Base-by-base conservation (phyloP, 2,113 vertebrate species). In the Phaethon lepturus region DNA sequence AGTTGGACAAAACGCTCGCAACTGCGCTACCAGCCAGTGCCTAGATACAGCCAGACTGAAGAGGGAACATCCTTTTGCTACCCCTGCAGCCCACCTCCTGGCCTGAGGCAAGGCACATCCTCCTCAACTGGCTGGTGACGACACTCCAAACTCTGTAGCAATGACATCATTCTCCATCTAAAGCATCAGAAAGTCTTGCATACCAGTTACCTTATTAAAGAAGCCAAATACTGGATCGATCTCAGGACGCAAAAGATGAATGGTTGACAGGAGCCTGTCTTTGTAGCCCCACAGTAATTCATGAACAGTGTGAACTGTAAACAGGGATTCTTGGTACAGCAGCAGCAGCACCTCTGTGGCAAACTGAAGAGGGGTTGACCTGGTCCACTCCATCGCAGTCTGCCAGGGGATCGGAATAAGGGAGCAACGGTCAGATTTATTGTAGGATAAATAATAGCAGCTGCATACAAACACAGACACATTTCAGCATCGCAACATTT, bases 241-340 rank as follows among this genome's bases (percentile, higher is more conserved):
- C 0, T 95, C 79, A 0, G 97, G 97, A 2, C 31, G 28, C 1
- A 99, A 9, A 0, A 7, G 0, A 3, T 98, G 97, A 24, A 99
- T 56, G 13, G 95, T 31, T 52, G 98, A 97, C 16, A 99, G 98
- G 8, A 99, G 88, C 24, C 75, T 91, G 77, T 99, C 99, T 75
- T 97, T 98, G 93, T 99, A 99, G 44, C 99, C 99, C 99, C 99
- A 99, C 23, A 99, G 98, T 45, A 99, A 94, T 22, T 99, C 98
- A 1, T 98, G 96, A 5, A 99, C 99, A 0, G 98, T 98, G 93
- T 22, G 98, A 0, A 98, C 98, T 15, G 95, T 96, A 55, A 99
- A 99, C 50, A 99, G 76, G 3, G 97, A 98, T 55, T 98, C 98
- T 12, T 96, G 77, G 53, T 97, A 98, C 6, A 97, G 66, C 3